A percentile compares a stretch with the other conserved stretches of the same genome.
phyloP scores from a whole-genome alignment of 2,113 vertebrate species.

The Gopherus flavomarginatus region DNA sequence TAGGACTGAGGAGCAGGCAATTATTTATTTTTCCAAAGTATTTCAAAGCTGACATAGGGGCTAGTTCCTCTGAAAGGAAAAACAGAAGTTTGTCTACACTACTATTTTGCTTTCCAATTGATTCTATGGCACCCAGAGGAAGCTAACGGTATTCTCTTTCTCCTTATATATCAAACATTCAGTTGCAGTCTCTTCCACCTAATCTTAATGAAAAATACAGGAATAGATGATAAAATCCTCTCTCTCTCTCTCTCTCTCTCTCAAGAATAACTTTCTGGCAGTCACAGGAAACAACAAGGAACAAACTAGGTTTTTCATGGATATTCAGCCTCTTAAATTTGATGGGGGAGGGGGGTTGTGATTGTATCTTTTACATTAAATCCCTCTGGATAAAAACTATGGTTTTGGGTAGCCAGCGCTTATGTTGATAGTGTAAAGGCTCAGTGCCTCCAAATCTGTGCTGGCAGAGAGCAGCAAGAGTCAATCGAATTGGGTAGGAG shows the following conservation, averaged over 20 bases:
- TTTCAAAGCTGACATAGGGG: background rate
- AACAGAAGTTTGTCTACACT: background rate
- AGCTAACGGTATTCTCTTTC: background rate
- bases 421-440: background rate
- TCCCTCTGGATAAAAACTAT: background rate
- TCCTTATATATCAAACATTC: background rate
- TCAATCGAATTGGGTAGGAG: background rate
- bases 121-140: constrained; percentile 3
- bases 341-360: background rate
- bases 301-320: constrained; percentile 24
- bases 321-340: background rate
- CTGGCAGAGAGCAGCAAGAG: background rate
- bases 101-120: background rate
- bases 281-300: constrained; percentile 10
- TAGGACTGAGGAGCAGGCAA: constrained; percentile 1
- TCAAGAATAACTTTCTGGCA: constrained; percentile 37
- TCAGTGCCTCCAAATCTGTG: background rate
- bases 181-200: background rate
- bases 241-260: background rate
- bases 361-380: constrained; percentile 1
- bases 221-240: background rate
- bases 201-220: constrained; percentile 53
- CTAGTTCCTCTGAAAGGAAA: background rate
- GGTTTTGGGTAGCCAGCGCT: background rate
- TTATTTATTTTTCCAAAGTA: constrained; percentile 12